Percentiles rank a stretch among this genome's conserved stretches.
Conservation (phyloP, 2,888 invertebrate genomes). For the Agriopis marginaria region DNA sequence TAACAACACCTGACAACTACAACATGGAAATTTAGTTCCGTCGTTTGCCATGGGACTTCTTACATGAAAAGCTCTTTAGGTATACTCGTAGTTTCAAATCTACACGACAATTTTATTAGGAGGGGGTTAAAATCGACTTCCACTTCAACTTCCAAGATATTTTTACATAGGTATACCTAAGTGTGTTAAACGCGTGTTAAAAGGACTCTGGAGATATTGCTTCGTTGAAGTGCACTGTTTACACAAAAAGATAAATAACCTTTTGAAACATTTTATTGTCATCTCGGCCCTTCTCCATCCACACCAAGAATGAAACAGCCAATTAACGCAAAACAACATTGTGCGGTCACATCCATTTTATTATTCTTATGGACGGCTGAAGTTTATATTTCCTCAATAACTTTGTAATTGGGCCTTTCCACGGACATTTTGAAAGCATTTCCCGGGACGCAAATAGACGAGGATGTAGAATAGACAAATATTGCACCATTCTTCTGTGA, state of each 20-base stretch:
- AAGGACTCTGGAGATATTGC: no score
- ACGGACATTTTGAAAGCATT: conserved; percentile 40
- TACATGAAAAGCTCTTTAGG: no score
- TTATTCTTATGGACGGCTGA: conserved; percentile 47
- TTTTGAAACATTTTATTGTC: conserved; percentile 7
- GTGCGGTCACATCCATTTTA: conserved; percentile 39
- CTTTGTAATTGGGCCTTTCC: conserved; percentile 50
- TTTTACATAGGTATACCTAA: no score
- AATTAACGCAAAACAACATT: conserved; percentile 31
- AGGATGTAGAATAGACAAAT: conserved; percentile 38
- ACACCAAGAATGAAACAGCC: conserved; percentile 18
- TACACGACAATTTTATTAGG: no score
- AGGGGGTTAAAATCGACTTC: no score
- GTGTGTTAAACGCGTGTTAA: no score
- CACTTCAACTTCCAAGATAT: no score
- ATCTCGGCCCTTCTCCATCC: conserved; percentile 7
- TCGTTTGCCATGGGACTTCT: no score
- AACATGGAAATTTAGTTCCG: no score
- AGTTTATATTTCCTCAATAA: conserved; percentile 59
- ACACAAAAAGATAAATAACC: not conserved
- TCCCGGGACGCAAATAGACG: conserved; percentile 42
- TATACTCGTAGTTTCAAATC: no score
- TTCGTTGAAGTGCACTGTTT: not conserved
- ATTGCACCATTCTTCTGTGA: conserved; percentile 31
- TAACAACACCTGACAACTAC: no score